A percentile compares a stretch with the other conserved stretches of the same genome.
Evolutionary conservation across 2,888 invertebrate genomes (phyloP).

Genomic region (Xanthia togata): DNA sequence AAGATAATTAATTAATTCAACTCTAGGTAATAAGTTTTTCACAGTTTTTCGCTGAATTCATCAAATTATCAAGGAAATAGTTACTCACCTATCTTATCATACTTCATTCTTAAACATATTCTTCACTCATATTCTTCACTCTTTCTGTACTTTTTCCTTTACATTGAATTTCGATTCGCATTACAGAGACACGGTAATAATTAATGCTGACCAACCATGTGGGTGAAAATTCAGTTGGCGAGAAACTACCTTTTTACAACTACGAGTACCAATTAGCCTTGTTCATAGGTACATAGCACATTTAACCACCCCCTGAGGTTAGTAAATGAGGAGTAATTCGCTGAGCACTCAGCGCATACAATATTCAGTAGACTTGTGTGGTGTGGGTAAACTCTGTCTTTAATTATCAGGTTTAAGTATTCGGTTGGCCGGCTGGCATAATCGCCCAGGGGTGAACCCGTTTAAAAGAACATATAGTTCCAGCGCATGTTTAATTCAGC

Average conservation of each 20-base stretch:
- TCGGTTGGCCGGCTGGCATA: neutral
- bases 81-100: neutral
- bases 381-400: neutral
- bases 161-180: neutral
- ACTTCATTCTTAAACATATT: neutral
- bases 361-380: neutral
- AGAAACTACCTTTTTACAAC: neutral
- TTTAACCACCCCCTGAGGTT: neutral
- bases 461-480: neutral
- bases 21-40: conserved; percentile 6
- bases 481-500: neutral
- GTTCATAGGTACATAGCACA: neutral
- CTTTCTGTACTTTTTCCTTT: neutral
- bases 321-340: neutral
- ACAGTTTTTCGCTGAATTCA: neutral
- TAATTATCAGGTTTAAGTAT: neutral
- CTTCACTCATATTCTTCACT: no score
- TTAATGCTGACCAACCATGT: neutral
- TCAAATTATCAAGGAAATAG: neutral
- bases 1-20: conserved; percentile 15
- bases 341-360: neutral
- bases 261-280: neutral
- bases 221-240: neutral
- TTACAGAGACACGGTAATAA: neutral
- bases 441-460: neutral